A percentile compares a stretch with the other conserved stretches of the same genome.
phyloP scores from a whole-genome alignment of 2,113 vertebrate species.

The Toxotes chatareus region DNA sequence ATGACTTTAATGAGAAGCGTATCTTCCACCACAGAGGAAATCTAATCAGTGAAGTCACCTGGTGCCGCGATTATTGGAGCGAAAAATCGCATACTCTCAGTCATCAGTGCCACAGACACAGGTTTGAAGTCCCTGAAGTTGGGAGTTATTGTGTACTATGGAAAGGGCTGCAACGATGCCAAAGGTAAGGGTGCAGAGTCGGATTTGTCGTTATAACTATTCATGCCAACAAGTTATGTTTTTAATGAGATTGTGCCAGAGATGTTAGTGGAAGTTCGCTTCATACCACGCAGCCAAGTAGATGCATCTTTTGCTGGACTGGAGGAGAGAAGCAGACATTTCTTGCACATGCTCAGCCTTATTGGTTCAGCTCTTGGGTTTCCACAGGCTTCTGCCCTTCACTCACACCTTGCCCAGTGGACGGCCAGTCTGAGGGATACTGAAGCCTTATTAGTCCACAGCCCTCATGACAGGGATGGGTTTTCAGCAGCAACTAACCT shows the following conservation, averaged over 20 bases:
- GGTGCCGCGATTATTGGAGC: not conserved
- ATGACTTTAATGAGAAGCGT: not conserved
- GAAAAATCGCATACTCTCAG: not conserved
- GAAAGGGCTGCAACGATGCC: constrained; percentile 33
- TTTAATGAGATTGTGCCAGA: constrained; percentile 50
- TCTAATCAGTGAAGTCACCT: not conserved
- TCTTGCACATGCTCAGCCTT: not conserved
- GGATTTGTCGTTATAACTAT: not conserved
- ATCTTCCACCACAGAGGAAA: not conserved
- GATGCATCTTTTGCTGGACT: not conserved
- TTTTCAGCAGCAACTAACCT: constrained; percentile 59
- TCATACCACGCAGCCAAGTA: constrained; percentile 25
- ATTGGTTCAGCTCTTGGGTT: constrained; percentile 53
- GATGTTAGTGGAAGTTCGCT: constrained; percentile 16
- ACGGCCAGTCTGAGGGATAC: constrained; percentile 9
- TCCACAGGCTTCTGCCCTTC: constrained; percentile 54
- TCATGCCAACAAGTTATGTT: constrained; percentile 41
- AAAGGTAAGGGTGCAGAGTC: constrained; percentile 24
- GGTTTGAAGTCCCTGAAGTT: not conserved
- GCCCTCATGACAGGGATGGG: constrained; percentile 24
- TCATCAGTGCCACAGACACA: not conserved
- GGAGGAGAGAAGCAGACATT: not conserved
- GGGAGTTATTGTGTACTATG: not conserved
- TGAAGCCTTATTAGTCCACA: constrained; percentile 20
- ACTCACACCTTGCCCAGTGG: constrained; percentile 20